Evolutionary conservation across 1,140 invertebrate species (phyloP).

Genomic region (Eriocheir sinensis): DNA sequence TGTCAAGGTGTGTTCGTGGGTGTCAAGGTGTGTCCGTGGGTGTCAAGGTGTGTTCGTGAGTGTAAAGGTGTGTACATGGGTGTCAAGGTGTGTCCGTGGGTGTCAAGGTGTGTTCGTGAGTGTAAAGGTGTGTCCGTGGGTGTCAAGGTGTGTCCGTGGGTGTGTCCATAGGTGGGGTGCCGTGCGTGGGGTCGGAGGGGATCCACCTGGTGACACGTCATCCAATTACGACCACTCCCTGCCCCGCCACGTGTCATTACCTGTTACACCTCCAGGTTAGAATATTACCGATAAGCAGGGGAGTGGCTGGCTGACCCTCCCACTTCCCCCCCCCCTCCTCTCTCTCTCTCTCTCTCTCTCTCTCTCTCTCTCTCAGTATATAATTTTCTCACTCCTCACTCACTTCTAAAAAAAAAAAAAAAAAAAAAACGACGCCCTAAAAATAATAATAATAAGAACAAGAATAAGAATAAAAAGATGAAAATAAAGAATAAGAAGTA

Average conservation of each 20-base stretch:
- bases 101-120: background rate
- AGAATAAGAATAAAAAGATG: too few relatives aligned
- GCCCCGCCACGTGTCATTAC: background rate
- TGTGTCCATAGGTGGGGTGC: background rate
- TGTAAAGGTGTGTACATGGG: too few relatives aligned
- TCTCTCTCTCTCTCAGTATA: background rate
- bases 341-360: slow-evolving; percentile 19
- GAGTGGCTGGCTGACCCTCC: background rate
- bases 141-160: background rate
- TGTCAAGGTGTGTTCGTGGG: too few relatives aligned
- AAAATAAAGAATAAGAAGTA: too few relatives aligned
- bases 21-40: background rate
- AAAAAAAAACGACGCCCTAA: background rate
- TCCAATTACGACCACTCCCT: background rate
- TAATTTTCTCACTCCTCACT: background rate
- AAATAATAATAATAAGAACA: too few relatives aligned
- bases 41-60: background rate
- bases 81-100: background rate
- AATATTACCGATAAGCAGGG: background rate
- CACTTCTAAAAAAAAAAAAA: background rate
- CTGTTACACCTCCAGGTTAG: background rate
- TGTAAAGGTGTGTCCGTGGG: too few relatives aligned
- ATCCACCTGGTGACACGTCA: background rate
- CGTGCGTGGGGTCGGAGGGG: background rate
- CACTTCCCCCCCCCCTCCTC: slow-evolving; percentile 17